Evolutionary conservation across 2,113 vertebrate species (phyloP), one percentile per base, ranked within the genome.

Genomic region (Etheostoma spectabile): DNA sequence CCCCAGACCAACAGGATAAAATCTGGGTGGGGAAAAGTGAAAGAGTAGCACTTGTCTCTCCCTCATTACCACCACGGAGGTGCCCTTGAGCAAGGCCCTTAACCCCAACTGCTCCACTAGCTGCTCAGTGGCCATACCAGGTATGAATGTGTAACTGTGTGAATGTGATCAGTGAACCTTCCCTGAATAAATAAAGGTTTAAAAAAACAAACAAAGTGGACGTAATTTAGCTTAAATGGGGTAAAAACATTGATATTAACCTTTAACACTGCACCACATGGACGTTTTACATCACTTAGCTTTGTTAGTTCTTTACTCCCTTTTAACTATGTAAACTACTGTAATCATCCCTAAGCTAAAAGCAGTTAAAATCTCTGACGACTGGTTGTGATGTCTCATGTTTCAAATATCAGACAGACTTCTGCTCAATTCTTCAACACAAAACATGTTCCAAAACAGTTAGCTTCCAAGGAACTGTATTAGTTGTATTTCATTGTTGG

Each of bases 401-500:
- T 73, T 86, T 70, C 13, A 76, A 79, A 77, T 84, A 46, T 79
- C 77, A 74, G 21, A 51, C 62, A 38, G n/a, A 63, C 33, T 75
- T 48, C 11, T 52, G 16, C 57, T 52, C 59, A 57, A 27, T 74
- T 30, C 35, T 79, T 62, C 63, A 46, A 70, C 59, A 53, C 63
- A 76, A 73, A 88, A 75, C 45, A 60, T 53, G 74, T 27, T 81
- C 67, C 79, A 74, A 77, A 71, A 52, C 6, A 2, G 21, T 80
- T 30, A 1, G 16, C 46, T 33, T 70, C 83, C 71, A 73, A 85
- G 21, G 48, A 82, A 83, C 69, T 70, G 66, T 35, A 66, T 71
- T 79, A 53, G 71, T 52, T 77, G 53, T 49, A 63, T 74, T 77
- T 81, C 59, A 69, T 82, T 74, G 33, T 82, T 85, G 48, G 77